Conservation (phyloP, 2,797 vertebrate species). For the Clarias fuscus region DNA sequence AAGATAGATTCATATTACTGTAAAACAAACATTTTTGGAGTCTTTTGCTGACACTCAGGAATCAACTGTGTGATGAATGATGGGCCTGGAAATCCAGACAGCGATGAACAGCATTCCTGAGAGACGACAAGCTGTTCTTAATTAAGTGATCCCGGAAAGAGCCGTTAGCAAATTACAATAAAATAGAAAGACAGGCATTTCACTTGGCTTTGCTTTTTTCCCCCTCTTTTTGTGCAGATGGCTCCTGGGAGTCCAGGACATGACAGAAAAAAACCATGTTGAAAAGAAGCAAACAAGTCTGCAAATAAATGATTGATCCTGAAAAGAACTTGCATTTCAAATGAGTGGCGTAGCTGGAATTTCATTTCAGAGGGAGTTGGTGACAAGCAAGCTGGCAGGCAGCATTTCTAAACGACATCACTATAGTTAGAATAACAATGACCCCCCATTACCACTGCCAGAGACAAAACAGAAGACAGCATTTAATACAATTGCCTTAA, state of each 20-base stretch:
- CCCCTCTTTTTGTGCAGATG: conserved; percentile 6
- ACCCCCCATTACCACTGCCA: background rate
- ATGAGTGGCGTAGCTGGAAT: conserved; percentile 12
- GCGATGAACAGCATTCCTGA: conserved; percentile 12
- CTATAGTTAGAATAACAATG: background rate
- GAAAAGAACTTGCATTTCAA: conserved; percentile 21
- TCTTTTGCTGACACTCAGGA: conserved; percentile 35
- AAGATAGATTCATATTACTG: conserved; percentile 39
- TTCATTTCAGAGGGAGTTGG: conserved; percentile 14
- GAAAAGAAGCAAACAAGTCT: conserved; percentile 8
- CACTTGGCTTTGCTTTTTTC: background rate
- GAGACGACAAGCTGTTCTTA: conserved; percentile 29
- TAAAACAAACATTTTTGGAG: conserved; percentile 43
- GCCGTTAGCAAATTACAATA: conserved; percentile 42
- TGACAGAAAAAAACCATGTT: conserved; percentile 16
- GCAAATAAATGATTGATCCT: conserved; percentile 21
- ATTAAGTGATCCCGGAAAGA: conserved; percentile 26
- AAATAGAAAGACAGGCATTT: conserved; percentile 13
- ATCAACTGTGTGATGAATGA: conserved; percentile 32
- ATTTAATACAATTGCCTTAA: background rate
- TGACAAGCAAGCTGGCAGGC: background rate
- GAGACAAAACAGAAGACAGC: background rate
- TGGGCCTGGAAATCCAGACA: conserved; percentile 9
- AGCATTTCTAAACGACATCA: background rate
- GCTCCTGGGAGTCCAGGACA: conserved; percentile 17